Conservation (phyloP, 2,797 vertebrate genomes). For the Sebastes hubbsi region DNA sequence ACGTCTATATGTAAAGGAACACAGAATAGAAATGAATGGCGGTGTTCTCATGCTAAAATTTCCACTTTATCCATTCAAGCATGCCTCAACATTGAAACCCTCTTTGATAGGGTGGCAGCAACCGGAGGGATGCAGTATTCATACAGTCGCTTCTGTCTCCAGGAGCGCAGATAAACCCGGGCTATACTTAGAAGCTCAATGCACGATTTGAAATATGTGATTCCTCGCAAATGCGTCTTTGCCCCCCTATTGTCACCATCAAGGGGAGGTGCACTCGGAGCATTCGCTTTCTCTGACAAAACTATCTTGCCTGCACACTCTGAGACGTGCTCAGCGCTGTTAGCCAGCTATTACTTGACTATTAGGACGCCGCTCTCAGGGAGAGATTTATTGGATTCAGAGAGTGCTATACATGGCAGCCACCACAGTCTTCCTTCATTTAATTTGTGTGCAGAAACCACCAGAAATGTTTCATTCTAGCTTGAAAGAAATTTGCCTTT, state of each 20-base stretch:
- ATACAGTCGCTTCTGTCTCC: conserved; percentile 69
- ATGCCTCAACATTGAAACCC: conserved; percentile 77
- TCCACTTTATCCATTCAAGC: conserved; percentile 76
- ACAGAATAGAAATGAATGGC: conserved; percentile 49
- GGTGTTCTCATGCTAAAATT: conserved; percentile 67
- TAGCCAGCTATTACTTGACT: conserved; percentile 64
- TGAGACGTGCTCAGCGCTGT: conserved; percentile 57
- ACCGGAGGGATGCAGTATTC: conserved; percentile 77
- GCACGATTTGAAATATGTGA: conserved; percentile 71
- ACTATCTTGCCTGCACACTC: conserved; percentile 54
- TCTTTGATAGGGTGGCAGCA: conserved; percentile 73
- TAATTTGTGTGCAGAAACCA: conserved; percentile 31
- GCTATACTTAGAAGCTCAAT: conserved; percentile 76
- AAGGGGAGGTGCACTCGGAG: conserved; percentile 45
- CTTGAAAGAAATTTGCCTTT: neutral
- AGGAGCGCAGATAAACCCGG: conserved; percentile 66
- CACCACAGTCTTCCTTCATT: conserved; percentile 37
- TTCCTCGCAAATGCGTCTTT: conserved; percentile 59
- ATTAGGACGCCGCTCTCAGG: conserved; percentile 40
- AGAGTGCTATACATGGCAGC: conserved; percentile 45
- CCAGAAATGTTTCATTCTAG: conserved; percentile 26
- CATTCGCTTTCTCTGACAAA: conserved; percentile 52
- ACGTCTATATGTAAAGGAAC: conserved; percentile 43
- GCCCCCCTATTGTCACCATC: conserved; percentile 54
- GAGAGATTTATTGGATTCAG: conserved; percentile 57